Conservation (phyloP, 2,888 invertebrate species). For the Dysmachus trigonus region DNA sequence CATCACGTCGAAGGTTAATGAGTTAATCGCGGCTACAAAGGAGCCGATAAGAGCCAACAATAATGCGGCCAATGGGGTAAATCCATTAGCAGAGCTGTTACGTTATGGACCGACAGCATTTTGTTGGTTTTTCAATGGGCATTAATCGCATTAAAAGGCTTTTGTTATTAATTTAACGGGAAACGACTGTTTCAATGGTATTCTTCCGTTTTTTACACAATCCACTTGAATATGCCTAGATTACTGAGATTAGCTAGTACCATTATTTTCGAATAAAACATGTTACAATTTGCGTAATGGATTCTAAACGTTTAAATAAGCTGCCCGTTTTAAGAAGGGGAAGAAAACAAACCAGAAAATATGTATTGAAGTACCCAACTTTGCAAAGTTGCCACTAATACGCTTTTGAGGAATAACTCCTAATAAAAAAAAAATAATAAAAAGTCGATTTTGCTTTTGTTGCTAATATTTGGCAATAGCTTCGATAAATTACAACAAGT, state of each 20-base stretch:
- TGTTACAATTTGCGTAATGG: background rate
- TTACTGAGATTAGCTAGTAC: background rate
- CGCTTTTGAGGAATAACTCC: too few species aligned
- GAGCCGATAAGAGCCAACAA: background rate
- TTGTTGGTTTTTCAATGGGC: background rate
- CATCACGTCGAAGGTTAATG: constrained; percentile 15
- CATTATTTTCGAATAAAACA: too few species aligned
- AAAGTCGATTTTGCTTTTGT: too few species aligned
- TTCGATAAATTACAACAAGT: too few species aligned
- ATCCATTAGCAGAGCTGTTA: background rate
- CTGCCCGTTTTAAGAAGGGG: background rate
- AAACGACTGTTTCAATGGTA: background rate
- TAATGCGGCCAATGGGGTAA: background rate
- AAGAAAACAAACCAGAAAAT: background rate
- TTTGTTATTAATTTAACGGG: background rate
- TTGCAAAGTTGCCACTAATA: too few species aligned
- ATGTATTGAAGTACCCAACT: too few species aligned
- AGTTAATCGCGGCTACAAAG: background rate
- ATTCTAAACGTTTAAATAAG: background rate
- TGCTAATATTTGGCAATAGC: too few species aligned
- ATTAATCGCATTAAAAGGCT: background rate
- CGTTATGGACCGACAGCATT: background rate
- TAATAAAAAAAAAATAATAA: too few species aligned
- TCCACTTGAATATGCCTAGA: background rate
- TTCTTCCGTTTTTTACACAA: background rate